Percentiles rank a stretch among this genome's conserved stretches.
Conservation (phyloP, 1,140 invertebrate genomes). For the Drosophila santomea region DNA sequence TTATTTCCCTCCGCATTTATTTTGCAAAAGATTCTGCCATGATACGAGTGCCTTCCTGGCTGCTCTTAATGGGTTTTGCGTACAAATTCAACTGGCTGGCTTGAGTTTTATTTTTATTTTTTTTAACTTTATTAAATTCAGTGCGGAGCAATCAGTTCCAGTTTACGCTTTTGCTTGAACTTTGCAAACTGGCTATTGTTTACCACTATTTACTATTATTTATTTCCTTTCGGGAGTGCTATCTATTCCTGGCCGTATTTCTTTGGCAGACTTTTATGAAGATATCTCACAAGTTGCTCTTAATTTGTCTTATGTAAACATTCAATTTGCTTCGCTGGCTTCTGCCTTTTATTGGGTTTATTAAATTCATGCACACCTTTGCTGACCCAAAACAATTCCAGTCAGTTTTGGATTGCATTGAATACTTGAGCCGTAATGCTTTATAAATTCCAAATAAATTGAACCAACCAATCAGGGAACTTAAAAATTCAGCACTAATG, state of each 20-base stretch:
- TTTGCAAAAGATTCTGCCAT: slow-evolving; percentile 38
- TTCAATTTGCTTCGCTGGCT: slow-evolving; percentile 2
- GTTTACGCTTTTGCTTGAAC: neutral
- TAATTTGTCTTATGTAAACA: neutral
- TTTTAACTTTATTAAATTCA: slow-evolving; percentile 5
- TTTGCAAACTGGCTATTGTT: neutral
- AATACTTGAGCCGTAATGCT: neutral
- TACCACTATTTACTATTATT: neutral
- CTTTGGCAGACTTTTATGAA: neutral
- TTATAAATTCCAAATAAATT: neutral
- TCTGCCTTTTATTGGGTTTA: slow-evolving; percentile 7
- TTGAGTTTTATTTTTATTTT: neutral
- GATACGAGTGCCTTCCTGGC: slow-evolving; percentile 31
- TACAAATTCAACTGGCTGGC: neutral
- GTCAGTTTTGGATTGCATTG: neutral
- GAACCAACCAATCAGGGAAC: too few relatives aligned
- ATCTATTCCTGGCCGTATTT: slow-evolving; percentile 4
- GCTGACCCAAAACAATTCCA: neutral
- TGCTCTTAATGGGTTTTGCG: slow-evolving; percentile 36
- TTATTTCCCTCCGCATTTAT: slow-evolving; percentile 47
- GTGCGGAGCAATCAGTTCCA: slow-evolving; percentile 5
- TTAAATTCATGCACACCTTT: slow-evolving; percentile 11
- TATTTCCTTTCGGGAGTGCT: slow-evolving; percentile 27
- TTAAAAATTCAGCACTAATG: neutral
- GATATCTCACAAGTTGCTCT: neutral